A percentile compares a stretch with the other conserved stretches of the same genome.
Evolutionary conservation across 2,797 vertebrate species (phyloP).

Genomic region (Rhynchonycteris naso): DNA sequence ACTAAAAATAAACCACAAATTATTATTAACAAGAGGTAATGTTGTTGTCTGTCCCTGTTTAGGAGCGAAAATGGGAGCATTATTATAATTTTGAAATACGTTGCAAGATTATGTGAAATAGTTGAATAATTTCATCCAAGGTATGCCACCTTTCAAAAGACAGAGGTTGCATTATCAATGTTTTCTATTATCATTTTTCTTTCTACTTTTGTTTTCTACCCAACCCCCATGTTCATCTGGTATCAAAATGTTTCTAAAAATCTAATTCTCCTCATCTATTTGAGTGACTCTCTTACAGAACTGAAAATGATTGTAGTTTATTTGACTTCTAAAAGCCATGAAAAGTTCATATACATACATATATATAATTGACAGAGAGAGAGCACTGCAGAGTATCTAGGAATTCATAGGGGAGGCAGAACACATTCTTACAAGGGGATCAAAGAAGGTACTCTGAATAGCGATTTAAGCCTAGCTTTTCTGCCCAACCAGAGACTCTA

Average conservation of each 20-base stretch:
- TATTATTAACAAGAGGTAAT: not conserved
- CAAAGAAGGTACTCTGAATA: not conserved
- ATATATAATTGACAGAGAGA: not conserved
- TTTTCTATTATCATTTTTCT: not conserved
- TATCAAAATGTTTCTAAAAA: conserved; percentile 21
- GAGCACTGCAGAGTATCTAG: not conserved
- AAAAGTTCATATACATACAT: not conserved
- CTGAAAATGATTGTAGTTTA: not conserved
- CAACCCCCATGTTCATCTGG: not conserved
- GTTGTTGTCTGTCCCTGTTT: not conserved
- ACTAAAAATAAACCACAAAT: not conserved
- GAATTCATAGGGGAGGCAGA: not conserved
- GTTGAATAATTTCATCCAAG: not conserved
- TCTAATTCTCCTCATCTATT: not conserved
- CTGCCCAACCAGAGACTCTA: not conserved
- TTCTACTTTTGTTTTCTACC: not conserved
- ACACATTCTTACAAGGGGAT: not conserved
- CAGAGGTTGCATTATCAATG: not conserved
- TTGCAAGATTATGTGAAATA: not conserved
- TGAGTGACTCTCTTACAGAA: not conserved
- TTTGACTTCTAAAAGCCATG: not conserved
- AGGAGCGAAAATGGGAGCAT: not conserved
- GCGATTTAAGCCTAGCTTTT: not conserved
- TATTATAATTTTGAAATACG: not conserved
- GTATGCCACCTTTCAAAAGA: not conserved